Evolutionary conservation across 2,113 vertebrate genomes (phyloP).

Genomic region (Gymnobelideus leadbeateri): DNA sequence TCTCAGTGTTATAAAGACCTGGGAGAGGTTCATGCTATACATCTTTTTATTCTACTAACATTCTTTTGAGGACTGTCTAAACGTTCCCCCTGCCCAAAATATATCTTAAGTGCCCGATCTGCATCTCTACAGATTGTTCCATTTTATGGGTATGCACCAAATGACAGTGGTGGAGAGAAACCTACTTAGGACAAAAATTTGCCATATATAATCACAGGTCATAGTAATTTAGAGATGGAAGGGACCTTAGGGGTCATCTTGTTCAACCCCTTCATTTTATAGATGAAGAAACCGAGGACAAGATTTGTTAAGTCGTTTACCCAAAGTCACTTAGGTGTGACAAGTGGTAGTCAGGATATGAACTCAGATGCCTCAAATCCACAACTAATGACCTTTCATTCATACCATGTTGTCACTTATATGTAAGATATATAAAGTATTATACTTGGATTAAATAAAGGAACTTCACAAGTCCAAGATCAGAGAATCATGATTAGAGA

Average conservation of each 20-base stretch:
- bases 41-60: background rate
- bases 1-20: constrained; percentile 15
- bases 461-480: background rate
- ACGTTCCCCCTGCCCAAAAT: background rate
- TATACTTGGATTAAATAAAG: background rate
- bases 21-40: background rate
- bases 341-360: background rate
- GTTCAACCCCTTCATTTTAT: background rate
- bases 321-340: background rate
- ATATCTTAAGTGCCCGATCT: background rate
- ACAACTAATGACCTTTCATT: background rate
- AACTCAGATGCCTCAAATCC: background rate
- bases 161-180: background rate
- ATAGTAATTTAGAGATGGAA: background rate
- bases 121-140: background rate
- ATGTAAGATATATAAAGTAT: background rate
- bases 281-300: background rate
- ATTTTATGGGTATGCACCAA: background rate
- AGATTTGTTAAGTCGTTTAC: background rate
- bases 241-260: background rate
- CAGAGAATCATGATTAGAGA: background rate
- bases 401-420: background rate
- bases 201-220: background rate
- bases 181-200: background rate
- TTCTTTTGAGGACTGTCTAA: background rate